Percentiles rank a stretch among this genome's conserved stretches.
Evolutionary conservation across 2,888 invertebrate genomes (phyloP).

Genomic region (Melinopterus prodromus): DNA sequence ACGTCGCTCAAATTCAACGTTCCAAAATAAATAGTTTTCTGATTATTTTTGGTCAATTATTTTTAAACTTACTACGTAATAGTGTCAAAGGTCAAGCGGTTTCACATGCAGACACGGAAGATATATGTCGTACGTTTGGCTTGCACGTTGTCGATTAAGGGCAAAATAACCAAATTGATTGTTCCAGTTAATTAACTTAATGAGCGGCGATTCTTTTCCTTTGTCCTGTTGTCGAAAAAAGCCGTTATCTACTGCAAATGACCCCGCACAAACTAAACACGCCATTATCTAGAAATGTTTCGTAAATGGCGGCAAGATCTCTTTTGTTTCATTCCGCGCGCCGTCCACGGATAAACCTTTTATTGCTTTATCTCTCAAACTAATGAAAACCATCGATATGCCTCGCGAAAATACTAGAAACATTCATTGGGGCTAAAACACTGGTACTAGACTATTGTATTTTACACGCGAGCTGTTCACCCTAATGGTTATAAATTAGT

Average conservation of each 20-base stretch:
- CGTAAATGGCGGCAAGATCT: conserved; percentile 4
- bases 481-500: neutral
- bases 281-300: conserved; percentile 4
- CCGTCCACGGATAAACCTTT: neutral
- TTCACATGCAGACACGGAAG: neutral
- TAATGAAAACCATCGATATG: neutral
- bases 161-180: neutral
- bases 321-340: neutral
- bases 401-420: neutral
- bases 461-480: neutral
- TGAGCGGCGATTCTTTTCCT: neutral
- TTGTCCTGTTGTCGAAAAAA: neutral
- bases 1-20: too few relatives aligned
- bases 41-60: too few relatives aligned
- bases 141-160: neutral
- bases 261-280: neutral
- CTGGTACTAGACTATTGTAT: neutral
- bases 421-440: neutral
- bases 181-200: neutral
- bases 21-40: too few relatives aligned
- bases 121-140: neutral
- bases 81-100: neutral
- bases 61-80: too few relatives aligned
- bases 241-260: neutral
- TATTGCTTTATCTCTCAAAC: neutral